phyloP scores from a whole-genome alignment of 2,113 vertebrate genomes.

The Microcebus murinus region DNA sequence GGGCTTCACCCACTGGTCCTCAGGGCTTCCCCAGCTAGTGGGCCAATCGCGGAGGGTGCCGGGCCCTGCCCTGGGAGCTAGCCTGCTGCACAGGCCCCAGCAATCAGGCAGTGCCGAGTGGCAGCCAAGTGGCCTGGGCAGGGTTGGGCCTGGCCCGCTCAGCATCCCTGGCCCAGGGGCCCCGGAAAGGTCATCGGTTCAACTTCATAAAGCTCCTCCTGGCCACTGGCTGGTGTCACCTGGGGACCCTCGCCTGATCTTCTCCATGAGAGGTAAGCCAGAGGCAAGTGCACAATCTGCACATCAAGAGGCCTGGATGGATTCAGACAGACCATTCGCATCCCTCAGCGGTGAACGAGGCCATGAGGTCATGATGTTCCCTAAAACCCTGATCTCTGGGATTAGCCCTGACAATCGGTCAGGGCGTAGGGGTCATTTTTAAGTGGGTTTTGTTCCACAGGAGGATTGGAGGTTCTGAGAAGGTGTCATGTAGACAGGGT shows the following conservation, averaged over 20 bases:
- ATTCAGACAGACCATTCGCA: slow-evolving; percentile 93
- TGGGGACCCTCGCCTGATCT: no score
- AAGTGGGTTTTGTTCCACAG: slow-evolving; percentile 85
- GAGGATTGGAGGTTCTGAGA: slow-evolving; percentile 81
- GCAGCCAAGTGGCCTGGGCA: no score
- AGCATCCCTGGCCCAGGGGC: background rate
- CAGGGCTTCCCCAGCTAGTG: rapidly evolving
- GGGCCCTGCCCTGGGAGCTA: rapidly evolving
- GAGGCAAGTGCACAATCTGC: slow-evolving; percentile 90
- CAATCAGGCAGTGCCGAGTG: background rate
- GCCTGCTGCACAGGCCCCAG: background rate
- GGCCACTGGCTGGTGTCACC: background rate
- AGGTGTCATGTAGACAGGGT: rapidly evolving
- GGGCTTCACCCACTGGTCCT: background rate
- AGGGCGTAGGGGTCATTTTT: slow-evolving; percentile 89
- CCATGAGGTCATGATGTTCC: slow-evolving; percentile 93
- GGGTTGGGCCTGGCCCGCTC: background rate
- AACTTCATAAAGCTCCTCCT: background rate
- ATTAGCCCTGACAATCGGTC: slow-evolving; percentile 92
- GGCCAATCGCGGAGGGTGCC: no score
- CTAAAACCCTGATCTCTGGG: slow-evolving; percentile 94
- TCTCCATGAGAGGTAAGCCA: rapidly evolving
- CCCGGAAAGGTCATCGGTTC: background rate
- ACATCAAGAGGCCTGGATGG: slow-evolving; percentile 93
- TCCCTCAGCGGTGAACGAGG: slow-evolving; percentile 92